A percentile compares a stretch with the other conserved stretches of the same genome.
Conservation (phyloP, 2,888 invertebrate species). For the Pachycephus smyrnensis region DNA sequence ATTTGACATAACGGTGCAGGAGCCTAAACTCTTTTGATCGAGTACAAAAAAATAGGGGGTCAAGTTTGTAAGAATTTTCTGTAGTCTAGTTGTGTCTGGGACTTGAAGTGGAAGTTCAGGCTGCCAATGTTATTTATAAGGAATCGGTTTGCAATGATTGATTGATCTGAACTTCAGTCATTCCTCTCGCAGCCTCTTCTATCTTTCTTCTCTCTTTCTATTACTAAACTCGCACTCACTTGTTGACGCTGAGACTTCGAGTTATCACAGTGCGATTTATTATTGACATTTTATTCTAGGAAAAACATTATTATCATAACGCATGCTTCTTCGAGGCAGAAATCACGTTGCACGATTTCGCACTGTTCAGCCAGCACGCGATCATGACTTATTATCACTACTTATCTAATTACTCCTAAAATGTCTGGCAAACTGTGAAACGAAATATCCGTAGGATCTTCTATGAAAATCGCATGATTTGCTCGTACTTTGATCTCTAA, state of each 20-base stretch:
- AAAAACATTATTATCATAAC: neutral
- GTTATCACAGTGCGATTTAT: conserved; percentile 24
- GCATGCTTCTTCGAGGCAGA: neutral
- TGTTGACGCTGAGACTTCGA: conserved; percentile 3
- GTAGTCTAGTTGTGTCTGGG: neutral
- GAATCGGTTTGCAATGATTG: conserved; percentile 11
- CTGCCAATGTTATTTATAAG: neutral
- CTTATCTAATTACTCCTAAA: neutral
- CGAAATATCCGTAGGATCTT: neutral
- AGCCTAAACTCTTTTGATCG: no score
- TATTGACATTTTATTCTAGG: conserved; percentile 15
- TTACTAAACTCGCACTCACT: neutral
- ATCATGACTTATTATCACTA: neutral
- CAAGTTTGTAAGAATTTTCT: no score
- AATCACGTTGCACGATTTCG: neutral
- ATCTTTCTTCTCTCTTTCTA: neutral
- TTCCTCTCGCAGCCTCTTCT: conserved; percentile 19
- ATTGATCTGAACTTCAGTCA: conserved; percentile 35
- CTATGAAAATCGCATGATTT: neutral
- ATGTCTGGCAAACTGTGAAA: neutral
- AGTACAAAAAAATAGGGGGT: no score
- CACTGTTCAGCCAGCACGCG: neutral
- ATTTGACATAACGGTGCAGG: no score
- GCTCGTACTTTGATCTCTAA: neutral
- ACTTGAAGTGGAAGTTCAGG: neutral